phyloP scores from a whole-genome alignment of 1,140 invertebrate species.

The Drosophila triauraria region DNA sequence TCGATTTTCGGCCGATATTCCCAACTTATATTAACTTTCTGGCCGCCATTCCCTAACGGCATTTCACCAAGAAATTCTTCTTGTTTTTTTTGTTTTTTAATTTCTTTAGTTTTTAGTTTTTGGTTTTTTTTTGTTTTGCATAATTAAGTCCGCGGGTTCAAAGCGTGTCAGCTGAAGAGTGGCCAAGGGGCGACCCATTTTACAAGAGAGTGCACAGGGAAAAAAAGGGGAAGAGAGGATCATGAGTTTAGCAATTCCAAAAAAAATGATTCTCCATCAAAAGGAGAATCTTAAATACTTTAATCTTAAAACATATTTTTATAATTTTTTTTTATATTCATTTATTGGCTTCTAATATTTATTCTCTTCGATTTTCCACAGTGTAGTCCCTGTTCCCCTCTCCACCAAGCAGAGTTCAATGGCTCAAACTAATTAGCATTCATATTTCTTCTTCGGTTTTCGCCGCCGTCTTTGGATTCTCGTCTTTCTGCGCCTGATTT shows the following conservation, averaged over 20 bases:
- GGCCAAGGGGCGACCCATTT: conserved; percentile 44
- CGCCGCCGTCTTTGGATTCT: conserved; percentile 35
- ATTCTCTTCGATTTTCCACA: too few species aligned
- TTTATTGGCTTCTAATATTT: too few species aligned
- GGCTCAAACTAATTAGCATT: conserved; percentile 51
- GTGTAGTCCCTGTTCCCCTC: not conserved
- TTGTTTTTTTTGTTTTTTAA: not conserved
- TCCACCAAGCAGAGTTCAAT: conserved; percentile 44
- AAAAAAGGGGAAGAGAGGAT: not conserved
- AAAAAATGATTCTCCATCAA: too few species aligned
- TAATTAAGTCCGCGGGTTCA: conserved; percentile 57
- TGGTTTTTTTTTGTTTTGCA: conserved; percentile 40
- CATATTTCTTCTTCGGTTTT: conserved; percentile 43
- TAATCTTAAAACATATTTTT: not conserved
- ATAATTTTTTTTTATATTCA: not conserved
- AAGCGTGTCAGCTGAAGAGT: conserved; percentile 45
- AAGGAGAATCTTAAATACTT: too few species aligned
- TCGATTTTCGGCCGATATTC: conserved; percentile 17
- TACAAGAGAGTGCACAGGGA: not conserved
- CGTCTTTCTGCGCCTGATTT: conserved; percentile 27
- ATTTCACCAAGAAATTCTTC: conserved; percentile 11
- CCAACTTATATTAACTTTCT: conserved; percentile 55
- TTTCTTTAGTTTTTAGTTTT: conserved; percentile 2
- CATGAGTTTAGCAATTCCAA: too few species aligned
- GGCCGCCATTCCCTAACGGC: conserved; percentile 50